Conservation (phyloP, 2,113 vertebrate genomes). For the Protobothrops mucrosquamatus region DNA sequence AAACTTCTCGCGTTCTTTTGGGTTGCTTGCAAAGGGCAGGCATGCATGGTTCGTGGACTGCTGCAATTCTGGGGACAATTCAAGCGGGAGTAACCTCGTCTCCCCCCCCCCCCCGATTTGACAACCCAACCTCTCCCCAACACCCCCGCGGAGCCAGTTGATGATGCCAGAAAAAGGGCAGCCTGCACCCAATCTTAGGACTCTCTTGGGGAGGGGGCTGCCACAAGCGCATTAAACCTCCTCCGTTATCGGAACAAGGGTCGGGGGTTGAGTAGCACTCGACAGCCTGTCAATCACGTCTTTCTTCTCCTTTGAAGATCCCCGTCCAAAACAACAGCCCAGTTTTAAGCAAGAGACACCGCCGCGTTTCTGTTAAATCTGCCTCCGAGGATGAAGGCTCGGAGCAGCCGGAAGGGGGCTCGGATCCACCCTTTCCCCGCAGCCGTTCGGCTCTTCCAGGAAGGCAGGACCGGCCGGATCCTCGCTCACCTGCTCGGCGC, state of each 20-base stretch:
- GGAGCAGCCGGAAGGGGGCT: no score
- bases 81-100: background rate
- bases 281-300: background rate
- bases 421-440: background rate
- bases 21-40: background rate
- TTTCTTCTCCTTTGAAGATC: background rate
- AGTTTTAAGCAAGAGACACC: background rate
- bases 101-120: background rate
- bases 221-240: background rate
- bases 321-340: background rate
- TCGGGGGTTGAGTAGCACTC: background rate
- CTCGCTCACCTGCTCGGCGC: slow-evolving; percentile 71
- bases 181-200: background rate
- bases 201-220: background rate
- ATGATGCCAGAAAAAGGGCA: background rate
- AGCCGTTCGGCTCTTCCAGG: background rate
- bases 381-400: background rate
- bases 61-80: background rate
- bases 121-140: background rate
- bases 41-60: background rate
- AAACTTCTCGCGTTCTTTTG: background rate
- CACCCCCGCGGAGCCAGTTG: background rate
- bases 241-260: background rate
- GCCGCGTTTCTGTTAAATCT: background rate
- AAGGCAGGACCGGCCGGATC: background rate